Base-by-base conservation (phyloP, 1,140 invertebrate genomes). In the Camponotus pennsylvanicus region DNA sequence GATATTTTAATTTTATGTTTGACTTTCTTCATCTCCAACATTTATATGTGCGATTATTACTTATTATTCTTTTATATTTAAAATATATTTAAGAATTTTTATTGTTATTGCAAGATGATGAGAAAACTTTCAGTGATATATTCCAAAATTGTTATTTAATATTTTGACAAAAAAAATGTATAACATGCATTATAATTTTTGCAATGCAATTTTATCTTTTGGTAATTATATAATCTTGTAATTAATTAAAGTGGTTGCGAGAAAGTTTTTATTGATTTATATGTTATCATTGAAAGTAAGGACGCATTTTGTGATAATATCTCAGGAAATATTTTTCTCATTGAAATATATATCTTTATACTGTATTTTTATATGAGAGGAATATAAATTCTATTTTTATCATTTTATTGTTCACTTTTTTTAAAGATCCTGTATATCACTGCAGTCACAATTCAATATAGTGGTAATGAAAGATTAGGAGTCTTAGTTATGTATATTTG, bases 261-360 rank as follows among this genome's bases (percentile, higher is more conserved):
- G 3, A 49, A 52, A 52, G 5, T 15, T 64, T 64, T 34, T 18
- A 37, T n/a, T 2, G 4, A 61, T 61, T 27, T 61, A 32, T 59
- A 27, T 59, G 32, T 34, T 34, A 71, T n/a, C 8, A 52, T 55
- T 45, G 40, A 42, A 52, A 52, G 18, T n/a, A 71, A 71, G 18
- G 52, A 2, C 0, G 49, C 8, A 71, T 32, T 61, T 27, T 61
- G 59, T 59, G 55, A 59, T 49, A 11, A 2, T 45, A 5, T 71
- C 8, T 71, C 45, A 52, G 4, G 11, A 15, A 45, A 69, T 13
- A 45, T n/a, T 52, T 52, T 3, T 69, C 27, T 27, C 5, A 27
- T 27, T 27, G 49, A 9, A 52, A 13, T 69, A 49, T 69, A 21
- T 32, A 27, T 70, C 32, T 70, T 70, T 70, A 70, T 70, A 70